These are phyloP conservation scores for Dicroscelio sp. DNA, from an alignment of 2,888 invertebrate genomes.

Conservation along the genomic window DNA sequence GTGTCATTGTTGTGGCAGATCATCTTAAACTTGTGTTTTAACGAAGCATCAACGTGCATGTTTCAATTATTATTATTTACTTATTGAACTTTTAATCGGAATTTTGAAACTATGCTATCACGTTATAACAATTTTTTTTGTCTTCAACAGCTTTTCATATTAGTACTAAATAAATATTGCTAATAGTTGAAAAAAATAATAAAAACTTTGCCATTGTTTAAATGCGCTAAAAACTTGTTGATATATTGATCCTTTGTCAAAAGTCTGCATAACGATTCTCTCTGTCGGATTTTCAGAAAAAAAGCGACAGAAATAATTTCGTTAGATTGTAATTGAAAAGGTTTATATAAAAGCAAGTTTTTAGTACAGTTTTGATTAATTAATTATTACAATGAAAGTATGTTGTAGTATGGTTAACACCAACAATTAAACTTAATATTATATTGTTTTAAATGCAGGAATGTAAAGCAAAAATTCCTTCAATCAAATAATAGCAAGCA, in stretches of 20 bases:
- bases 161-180: conserved; percentile 51
- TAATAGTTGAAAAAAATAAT: conserved; percentile 31
- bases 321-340: too few species aligned
- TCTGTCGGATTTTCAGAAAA: too few species aligned
- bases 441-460: neutral
- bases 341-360: too few species aligned
- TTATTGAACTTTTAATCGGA: too few species aligned
- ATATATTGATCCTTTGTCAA: too few species aligned
- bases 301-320: too few species aligned
- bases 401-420: conserved; percentile 26
- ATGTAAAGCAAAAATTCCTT: neutral
- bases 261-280: too few species aligned
- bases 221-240: conserved; percentile 6
- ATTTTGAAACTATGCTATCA: too few species aligned
- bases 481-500: conserved; percentile 10
- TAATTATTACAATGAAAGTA: conserved; percentile 32
- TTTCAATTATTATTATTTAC: neutral
- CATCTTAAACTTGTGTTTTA: too few species aligned
- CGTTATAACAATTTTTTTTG: conserved; percentile 53
- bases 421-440: neutral
- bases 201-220: too few species aligned
- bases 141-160: conserved; percentile 75
- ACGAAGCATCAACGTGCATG: neutral
- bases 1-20: conserved; percentile 46
- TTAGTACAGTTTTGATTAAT: conserved; percentile 16